Conservation (phyloP, 2,113 vertebrate genomes). For the Mustelus asterias region DNA sequence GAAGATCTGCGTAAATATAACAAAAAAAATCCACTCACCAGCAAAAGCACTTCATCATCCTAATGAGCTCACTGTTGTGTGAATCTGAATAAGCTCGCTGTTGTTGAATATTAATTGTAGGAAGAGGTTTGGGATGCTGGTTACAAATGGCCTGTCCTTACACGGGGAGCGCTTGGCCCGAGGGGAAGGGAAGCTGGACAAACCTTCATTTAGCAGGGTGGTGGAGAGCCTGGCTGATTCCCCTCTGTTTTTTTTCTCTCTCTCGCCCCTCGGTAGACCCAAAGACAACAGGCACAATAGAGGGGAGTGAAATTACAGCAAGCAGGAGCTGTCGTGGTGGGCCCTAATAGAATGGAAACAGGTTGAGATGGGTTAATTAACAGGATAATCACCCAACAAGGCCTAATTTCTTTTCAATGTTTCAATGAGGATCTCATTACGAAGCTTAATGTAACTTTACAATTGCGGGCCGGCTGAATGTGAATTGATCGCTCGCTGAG, state of each 20-base stretch:
- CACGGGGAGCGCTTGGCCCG: constrained; percentile 55
- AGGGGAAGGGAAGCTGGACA: constrained; percentile 49
- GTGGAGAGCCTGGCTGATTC: constrained; percentile 47
- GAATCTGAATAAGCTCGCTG: constrained; percentile 48
- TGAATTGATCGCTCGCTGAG: constrained; percentile 51
- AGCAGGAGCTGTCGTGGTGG: constrained; percentile 48
- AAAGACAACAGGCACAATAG: neutral
- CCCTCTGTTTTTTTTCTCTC: constrained; percentile 23
- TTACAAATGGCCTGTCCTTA: constrained; percentile 55
- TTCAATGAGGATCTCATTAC: constrained; percentile 66
- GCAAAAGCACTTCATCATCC: constrained; percentile 48
- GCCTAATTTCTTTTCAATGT: constrained; percentile 58
- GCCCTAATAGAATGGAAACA: constrained; percentile 47
- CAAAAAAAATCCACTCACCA: constrained; percentile 36
- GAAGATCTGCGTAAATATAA: constrained; percentile 23
- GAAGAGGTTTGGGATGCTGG: constrained; percentile 44
- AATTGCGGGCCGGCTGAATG: constrained; percentile 54
- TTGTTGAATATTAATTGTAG: constrained; percentile 47
- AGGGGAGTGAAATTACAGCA: constrained; percentile 16
- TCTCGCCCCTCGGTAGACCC: neutral
- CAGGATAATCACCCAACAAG: constrained; percentile 66
- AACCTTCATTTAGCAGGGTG: constrained; percentile 57
- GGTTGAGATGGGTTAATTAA: constrained; percentile 65
- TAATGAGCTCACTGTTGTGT: constrained; percentile 50
- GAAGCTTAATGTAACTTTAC: constrained; percentile 58